Conservation (phyloP, 2,797 vertebrate species). For the Oryzias sinensis region DNA sequence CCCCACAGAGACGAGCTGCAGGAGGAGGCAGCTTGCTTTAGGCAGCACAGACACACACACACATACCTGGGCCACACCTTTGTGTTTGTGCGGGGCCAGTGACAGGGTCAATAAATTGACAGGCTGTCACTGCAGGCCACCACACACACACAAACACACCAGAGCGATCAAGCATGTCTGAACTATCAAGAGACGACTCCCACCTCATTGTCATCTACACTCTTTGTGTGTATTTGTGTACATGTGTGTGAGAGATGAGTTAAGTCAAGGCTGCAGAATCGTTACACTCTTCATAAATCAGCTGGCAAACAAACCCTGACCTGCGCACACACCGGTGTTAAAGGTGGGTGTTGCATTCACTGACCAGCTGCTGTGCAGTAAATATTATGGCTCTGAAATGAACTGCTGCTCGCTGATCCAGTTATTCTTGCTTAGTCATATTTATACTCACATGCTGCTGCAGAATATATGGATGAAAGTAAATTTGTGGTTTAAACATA, state of each 20-base stretch:
- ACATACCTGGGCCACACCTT: conserved; percentile 81
- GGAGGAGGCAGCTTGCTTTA: conserved; percentile 18
- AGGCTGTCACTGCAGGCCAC: conserved; percentile 73
- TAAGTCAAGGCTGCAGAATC: conserved; percentile 46
- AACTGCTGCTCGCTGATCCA: background rate
- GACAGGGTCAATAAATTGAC: conserved; percentile 90
- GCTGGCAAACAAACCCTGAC: conserved; percentile 41
- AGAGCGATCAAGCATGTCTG: conserved; percentile 45
- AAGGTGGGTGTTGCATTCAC: conserved; percentile 30
- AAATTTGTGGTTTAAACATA: no score
- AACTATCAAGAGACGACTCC: conserved; percentile 45
- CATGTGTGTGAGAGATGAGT: conserved; percentile 27
- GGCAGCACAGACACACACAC: conserved; percentile 40
- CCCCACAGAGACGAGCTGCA: no score
- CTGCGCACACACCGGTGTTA: conserved; percentile 6
- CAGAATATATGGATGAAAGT: no score
- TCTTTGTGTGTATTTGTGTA: conserved; percentile 21
- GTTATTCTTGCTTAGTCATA: background rate
- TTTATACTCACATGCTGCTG: no score
- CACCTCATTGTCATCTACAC: conserved; percentile 27
- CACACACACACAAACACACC: conserved; percentile 25
- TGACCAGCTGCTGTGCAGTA: conserved; percentile 34
- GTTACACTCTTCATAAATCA: conserved; percentile 67
- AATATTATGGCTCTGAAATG: conserved; percentile 1
- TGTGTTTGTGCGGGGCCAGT: conserved; percentile 65